Percentiles rank a stretch among this genome's conserved stretches.
These are phyloP conservation scores for Lycodopsis pacificus DNA, from an alignment of 2,797 vertebrate species.

Conservation along the genomic window DNA sequence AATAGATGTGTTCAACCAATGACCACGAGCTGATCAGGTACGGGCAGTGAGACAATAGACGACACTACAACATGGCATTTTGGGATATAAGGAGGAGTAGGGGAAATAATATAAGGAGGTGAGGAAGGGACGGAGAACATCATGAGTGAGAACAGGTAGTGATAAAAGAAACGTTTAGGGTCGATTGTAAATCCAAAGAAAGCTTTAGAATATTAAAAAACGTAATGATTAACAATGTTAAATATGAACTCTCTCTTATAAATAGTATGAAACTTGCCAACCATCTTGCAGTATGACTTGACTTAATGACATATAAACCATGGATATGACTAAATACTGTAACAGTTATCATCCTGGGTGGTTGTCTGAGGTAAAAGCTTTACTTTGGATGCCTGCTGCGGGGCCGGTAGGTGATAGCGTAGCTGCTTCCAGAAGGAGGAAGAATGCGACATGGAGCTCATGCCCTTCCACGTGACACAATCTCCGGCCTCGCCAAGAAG, in stretches of 20 bases:
- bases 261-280: neutral
- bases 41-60: no score
- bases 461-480: no score
- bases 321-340: neutral
- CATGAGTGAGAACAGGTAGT: neutral
- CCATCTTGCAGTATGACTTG: neutral
- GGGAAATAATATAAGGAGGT: neutral
- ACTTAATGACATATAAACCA: neutral
- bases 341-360: neutral
- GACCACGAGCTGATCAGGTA: neutral
- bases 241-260: neutral
- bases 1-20: neutral
- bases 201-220: neutral
- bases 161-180: neutral
- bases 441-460: constrained; percentile 70
- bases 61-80: no score
- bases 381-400: neutral
- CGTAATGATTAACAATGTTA: neutral
- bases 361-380: neutral
- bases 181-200: neutral
- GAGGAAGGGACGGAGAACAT: neutral
- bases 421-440: neutral
- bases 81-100: neutral
- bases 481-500: constrained; percentile 71
- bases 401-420: no score